Evolutionary conservation across 2,888 invertebrate species (phyloP), one percentile per base, ranked within the genome.

Genomic region (Orchesella flavescens): DNA sequence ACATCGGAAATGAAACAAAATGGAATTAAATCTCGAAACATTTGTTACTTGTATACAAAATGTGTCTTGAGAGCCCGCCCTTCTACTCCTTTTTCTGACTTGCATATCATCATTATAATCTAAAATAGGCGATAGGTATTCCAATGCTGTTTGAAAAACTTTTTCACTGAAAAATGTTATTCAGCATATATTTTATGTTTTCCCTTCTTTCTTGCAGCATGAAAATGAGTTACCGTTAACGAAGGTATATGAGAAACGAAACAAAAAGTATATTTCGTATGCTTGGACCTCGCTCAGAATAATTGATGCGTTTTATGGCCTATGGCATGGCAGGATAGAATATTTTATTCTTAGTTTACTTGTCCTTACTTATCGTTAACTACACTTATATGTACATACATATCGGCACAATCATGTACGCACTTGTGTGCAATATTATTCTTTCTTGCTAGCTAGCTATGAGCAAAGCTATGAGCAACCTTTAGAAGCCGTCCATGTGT

Each of bases 231-330:
- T 57, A 7, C 2, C 34, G 34, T 34, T 34, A 34, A 34, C 34
- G 7, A 34, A 34, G 34, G 34, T 34, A 34, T 34, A 34, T 34
- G 7, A 34, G 7, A 34, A 34, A 4, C 2, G 3, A 34, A 34
- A 34, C 34, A 34, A 34, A 34, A 34, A n/a, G 53, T 53, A 17
- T 53, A 5, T 21, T 59, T 59, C 17, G 4, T 19, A 12, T 59
- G 59, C 9, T 59, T 21, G 21, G 4, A 53, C 17, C 15, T 17
- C 7, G 24, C 19, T 24, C 46, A 46, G 77, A 71, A 78, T 78
- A 78, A 78, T 69, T 78, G 78, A 78, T 78, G 78, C 61, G 78
- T 49, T 78, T 78, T 78, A 78, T 78, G 78, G 78, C 46, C n/a
- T 71, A 46, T 59, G 68, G 53, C 17, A 75, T 66, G 76, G 57